Evolutionary conservation across 2,888 invertebrate species (phyloP).

Genomic region (Melipona beecheii): DNA sequence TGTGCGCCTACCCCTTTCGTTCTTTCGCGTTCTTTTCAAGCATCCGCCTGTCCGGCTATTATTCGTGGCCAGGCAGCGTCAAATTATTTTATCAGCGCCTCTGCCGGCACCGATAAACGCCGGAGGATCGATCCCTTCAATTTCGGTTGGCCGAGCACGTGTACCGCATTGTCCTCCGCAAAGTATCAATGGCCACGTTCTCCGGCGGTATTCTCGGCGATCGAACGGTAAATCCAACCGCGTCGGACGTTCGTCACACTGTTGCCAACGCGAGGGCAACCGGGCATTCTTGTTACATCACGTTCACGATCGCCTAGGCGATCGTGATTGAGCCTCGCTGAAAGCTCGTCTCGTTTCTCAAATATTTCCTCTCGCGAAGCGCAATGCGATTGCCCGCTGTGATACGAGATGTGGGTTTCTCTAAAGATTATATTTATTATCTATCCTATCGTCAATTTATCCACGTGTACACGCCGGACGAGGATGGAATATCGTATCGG

Average conservation of each 20-base stretch:
- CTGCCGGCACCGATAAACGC: conserved; percentile 62
- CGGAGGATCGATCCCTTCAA: conserved; percentile 59
- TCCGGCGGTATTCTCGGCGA: not conserved
- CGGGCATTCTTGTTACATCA: not conserved
- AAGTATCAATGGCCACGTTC: conserved; percentile 11
- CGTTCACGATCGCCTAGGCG: not conserved
- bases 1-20: conserved; percentile 67
- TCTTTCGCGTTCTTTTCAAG: conserved; percentile 60
- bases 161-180: conserved; percentile 35
- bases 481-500: not conserved
- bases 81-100: conserved; percentile 72
- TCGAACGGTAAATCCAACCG: not conserved
- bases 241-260: conserved; percentile 8
- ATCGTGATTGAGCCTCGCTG: not conserved
- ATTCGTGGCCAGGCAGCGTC: conserved; percentile 63
- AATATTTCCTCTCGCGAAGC: not conserved
- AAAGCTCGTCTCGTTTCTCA: conserved; percentile 13
- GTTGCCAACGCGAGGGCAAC: not conserved
- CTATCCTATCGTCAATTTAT: not conserved
- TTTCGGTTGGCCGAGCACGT: conserved; percentile 43
- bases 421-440: not conserved
- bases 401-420: not conserved
- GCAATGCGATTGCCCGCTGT: not conserved
- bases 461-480: too few species aligned
- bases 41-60: conserved; percentile 53